phyloP scores from a whole-genome alignment of 2,797 vertebrate genomes.

The Argya squamiceps region DNA sequence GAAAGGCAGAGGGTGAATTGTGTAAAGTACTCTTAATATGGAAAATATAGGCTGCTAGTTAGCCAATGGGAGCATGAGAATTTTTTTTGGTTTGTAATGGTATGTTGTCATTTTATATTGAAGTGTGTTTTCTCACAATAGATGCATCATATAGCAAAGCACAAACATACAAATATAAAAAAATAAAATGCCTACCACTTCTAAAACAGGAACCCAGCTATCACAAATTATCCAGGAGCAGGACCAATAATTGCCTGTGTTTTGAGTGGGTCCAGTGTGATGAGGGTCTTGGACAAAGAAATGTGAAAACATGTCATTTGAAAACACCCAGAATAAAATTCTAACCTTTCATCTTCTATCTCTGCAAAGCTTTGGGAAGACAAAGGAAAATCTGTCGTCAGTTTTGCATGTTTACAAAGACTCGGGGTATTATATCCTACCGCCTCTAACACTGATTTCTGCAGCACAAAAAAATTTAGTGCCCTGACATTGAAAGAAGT shows the following conservation, averaged over 20 bases:
- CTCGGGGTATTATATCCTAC: not conserved
- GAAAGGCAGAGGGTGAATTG: constrained; percentile 1
- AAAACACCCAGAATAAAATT: not conserved
- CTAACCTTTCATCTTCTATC: not conserved
- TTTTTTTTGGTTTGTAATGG: not conserved
- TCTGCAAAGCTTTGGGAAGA: not conserved
- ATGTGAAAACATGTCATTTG: not conserved
- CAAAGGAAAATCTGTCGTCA: not conserved
- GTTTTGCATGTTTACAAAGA: not conserved
- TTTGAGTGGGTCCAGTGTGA: not conserved
- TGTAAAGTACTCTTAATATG: not conserved
- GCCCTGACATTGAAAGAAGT: not conserved
- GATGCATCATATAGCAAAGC: not conserved
- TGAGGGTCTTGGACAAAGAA: not conserved
- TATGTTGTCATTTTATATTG: not conserved
- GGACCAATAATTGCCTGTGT: not conserved
- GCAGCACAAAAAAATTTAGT: not conserved
- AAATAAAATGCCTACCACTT: not conserved
- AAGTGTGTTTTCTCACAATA: not conserved
- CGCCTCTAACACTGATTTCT: not conserved
- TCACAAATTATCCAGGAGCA: not conserved
- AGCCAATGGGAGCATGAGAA: not conserved
- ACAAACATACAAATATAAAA: not conserved
- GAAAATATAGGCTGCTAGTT: not conserved
- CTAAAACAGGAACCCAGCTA: not conserved